Evolutionary conservation across 2,888 invertebrate species (phyloP).

Genomic region (Hypomecis punctinalis): DNA sequence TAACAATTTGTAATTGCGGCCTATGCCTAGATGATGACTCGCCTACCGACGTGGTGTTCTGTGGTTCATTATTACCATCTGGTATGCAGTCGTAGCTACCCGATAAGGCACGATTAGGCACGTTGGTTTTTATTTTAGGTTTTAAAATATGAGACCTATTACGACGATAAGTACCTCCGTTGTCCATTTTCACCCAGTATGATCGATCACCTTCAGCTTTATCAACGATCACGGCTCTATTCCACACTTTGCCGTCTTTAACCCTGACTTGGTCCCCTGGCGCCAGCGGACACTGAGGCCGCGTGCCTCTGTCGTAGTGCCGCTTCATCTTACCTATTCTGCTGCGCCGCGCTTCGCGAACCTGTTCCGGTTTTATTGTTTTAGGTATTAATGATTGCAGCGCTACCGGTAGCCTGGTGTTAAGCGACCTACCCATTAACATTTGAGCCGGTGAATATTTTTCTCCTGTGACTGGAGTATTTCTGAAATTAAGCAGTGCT

Average conservation of each 20-base stretch:
- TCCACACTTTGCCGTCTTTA: constrained; percentile 5
- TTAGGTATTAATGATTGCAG: constrained; percentile 1
- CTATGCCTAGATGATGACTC: no score
- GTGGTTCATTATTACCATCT: no score
- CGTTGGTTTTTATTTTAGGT: neutral
- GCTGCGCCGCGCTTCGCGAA: neutral
- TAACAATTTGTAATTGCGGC: no score
- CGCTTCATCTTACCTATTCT: constrained; percentile 4
- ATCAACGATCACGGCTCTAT: neutral
- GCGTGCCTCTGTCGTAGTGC: constrained; percentile 1
- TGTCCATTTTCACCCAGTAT: constrained; percentile 17
- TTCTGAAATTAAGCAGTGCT: constrained; percentile 31
- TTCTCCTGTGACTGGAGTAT: constrained; percentile 25
- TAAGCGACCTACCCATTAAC: constrained; percentile 17
- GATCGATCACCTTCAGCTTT: constrained; percentile 12
- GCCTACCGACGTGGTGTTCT: no score
- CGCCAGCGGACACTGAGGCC: neutral
- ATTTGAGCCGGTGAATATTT: constrained; percentile 12
- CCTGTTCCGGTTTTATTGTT: neutral
- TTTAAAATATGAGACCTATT: constrained; percentile 12
- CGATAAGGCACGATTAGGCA: neutral
- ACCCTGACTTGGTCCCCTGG: neutral
- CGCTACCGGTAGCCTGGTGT: constrained; percentile 12
- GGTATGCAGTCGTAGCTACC: neutral
- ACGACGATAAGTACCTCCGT: constrained; percentile 18